Conservation (phyloP, 2,888 invertebrate genomes). For the Pardosa pseudoannulata region DNA sequence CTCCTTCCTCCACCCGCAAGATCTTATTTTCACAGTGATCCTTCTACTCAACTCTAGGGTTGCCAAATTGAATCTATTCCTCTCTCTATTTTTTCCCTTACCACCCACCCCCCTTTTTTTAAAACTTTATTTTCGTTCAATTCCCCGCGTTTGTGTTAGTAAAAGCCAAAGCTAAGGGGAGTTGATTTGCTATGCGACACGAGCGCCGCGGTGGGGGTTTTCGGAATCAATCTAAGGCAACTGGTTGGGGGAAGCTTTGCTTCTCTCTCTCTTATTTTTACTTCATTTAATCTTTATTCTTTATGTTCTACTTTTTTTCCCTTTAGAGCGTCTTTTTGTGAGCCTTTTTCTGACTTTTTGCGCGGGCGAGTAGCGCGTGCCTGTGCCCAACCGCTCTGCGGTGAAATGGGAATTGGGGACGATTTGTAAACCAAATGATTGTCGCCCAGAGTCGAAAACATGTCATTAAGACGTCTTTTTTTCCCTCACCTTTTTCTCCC, state of each 20-base stretch:
- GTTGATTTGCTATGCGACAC: slow-evolving; percentile 52
- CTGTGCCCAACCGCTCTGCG: background rate
- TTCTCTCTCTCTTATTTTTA: slow-evolving; percentile 39
- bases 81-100: background rate
- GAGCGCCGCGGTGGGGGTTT: slow-evolving; percentile 13
- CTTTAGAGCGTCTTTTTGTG: background rate
- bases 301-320: slow-evolving; percentile 1
- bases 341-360: slow-evolving; percentile 1
- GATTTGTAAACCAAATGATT: slow-evolving; percentile 19
- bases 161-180: background rate
- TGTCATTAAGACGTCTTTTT: background rate
- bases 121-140: background rate
- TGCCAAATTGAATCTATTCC: slow-evolving; percentile 70
- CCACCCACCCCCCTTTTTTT: background rate
- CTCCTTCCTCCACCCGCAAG: slow-evolving; percentile 8
- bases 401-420: background rate
- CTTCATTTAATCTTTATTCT: slow-evolving; percentile 9
- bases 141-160: slow-evolving; percentile 47
- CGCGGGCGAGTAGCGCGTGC: background rate
- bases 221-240: slow-evolving; percentile 51
- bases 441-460: background rate
- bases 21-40: slow-evolving; percentile 58
- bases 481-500: background rate
- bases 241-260: slow-evolving; percentile 49
- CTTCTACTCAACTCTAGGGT: slow-evolving; percentile 63